Base-by-base conservation (phyloP, 1,140 invertebrate species). In the Chironomus tepperi region DNA sequence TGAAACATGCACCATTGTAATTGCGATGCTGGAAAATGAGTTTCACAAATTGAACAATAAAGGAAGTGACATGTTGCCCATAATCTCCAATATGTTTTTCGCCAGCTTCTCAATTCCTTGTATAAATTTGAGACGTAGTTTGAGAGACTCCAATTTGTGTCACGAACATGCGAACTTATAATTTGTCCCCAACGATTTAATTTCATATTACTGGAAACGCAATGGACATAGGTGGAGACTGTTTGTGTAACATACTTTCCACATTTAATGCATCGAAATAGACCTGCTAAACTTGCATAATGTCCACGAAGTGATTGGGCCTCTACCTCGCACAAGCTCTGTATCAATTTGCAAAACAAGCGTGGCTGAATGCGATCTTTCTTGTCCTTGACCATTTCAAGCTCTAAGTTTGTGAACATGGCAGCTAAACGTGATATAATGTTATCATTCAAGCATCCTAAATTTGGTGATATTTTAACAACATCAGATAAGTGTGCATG, bases 31-130 rank as follows among this genome's bases (percentile, higher is more conserved):
- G 92, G 89, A 79, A 94, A 95, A 79, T 89, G 89, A 18, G 84
- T 86, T 77, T 90, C 88, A 78, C 93, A 95, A 0, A 87, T 86
- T 43, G 85, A 86, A 78, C 93, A 95, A 74, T 87, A 88, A 8
- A 94, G 81, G 82, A 91, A 94, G 82, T 95, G 93, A 76, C 90
- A 90, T 78, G 93, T 89, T 0, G 92, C 93, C 95, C 95, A 97
- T 10, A 97, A 82, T 74, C 91, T 87, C 95, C 95, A 98, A 83
- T 97, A 97, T 0, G 96, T 93, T 79, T 90, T 91, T 0, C 93
- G 84, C 95, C 95, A 97, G 0, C 89, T 90, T 76, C 91, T 91
- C 43, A 95, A 83, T 77, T 93, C 89, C 8, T 87, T 87, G 78
- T 92, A 90, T 18, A 96, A 81, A 76, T 88, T 86, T 9, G 89